Percentiles rank a stretch among this genome's conserved stretches.
Conservation (phyloP, 2,888 invertebrate species). For the Uloborus plumipes region DNA sequence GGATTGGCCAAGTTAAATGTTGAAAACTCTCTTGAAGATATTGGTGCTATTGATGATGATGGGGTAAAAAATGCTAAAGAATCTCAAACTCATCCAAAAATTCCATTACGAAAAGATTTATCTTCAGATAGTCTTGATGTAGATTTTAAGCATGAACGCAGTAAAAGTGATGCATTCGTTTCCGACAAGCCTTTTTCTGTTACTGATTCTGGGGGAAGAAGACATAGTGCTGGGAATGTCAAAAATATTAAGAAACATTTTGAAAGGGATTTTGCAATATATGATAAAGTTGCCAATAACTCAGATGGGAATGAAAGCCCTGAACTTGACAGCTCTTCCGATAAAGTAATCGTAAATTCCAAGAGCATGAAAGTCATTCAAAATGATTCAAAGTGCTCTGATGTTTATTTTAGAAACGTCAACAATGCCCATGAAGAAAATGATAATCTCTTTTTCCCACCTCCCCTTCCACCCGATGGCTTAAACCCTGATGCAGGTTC, state of each 20-base stretch:
- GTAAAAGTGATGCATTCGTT: slow-evolving; percentile 60
- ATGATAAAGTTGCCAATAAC: slow-evolving; percentile 58
- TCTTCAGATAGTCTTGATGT: slow-evolving; percentile 18
- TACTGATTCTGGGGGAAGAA: slow-evolving; percentile 83
- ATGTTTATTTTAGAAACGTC: slow-evolving; percentile 25
- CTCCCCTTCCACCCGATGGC: slow-evolving; percentile 54
- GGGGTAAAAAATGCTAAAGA: slow-evolving; percentile 41
- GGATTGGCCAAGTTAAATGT: slow-evolving; percentile 39
- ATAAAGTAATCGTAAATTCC: neutral
- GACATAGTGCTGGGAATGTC: slow-evolving; percentile 92
- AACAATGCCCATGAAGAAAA: slow-evolving; percentile 52
- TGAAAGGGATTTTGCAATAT: slow-evolving; percentile 77
- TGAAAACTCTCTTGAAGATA: slow-evolving; percentile 18
- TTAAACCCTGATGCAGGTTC: slow-evolving; percentile 25
- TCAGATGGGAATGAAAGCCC: slow-evolving; percentile 55
- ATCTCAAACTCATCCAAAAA: slow-evolving; percentile 8
- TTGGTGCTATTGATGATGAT: slow-evolving; percentile 41
- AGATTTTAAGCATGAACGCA: slow-evolving; percentile 55
- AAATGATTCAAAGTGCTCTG: slow-evolving; percentile 16
- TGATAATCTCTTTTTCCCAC: slow-evolving; percentile 54
- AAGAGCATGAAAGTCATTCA: neutral
- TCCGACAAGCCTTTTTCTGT: slow-evolving; percentile 42
- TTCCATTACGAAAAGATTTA: slow-evolving; percentile 21
- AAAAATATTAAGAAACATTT: slow-evolving; percentile 91
- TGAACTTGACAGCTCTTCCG: slow-evolving; percentile 37